Evolutionary conservation across 2,888 invertebrate genomes (phyloP), one percentile per base, ranked within the genome.

Genomic region (Cryptus viduatorius): DNA sequence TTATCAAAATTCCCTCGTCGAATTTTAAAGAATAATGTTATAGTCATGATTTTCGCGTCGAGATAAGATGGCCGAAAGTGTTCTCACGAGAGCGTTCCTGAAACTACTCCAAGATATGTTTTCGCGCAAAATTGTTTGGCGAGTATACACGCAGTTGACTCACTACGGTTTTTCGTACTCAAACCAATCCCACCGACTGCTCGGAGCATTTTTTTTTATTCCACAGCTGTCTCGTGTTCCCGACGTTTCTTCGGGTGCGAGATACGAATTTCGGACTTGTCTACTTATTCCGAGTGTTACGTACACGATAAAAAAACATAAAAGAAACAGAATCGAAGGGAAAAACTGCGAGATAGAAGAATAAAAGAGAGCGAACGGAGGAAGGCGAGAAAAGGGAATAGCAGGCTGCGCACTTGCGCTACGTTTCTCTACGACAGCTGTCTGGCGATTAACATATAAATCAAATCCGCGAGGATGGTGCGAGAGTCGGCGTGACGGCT

Each of bases 391-490:
- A 73, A 69, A 48, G 75, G 31, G 71, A 71, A 67, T 42, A 42
- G 68, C 81, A 80, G 81, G 68, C 86, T 83, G 89, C 81, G 87
- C 89, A 88, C 89, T 89, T 87, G 88, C 84, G 59, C 83, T 88
- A 90, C 85, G 87, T 76, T 86, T 82, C 83, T 86, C 56, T 46
- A 82, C 90, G 89, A 89, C 91, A 90, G 90, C 88, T 90, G 91
- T 88, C 87, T 87, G 85, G 76, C 90, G 91, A 93, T 93, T 93
- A 93, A 93, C 93, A 93, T 93, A 93, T 93, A 93, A 93, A 93
- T 93, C 92, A 93, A 93, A 93, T 91, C 87, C 87, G 82, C 79
- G 82, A 24, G 64, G 29, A 76, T 75, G 83, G 83, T 86, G 72
- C 53, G 82, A 71, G 75, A 76, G 76, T 77, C 53, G 61, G 31